Conservation (phyloP, 2,888 invertebrate species). For the Steinernema scapterisci region DNA sequence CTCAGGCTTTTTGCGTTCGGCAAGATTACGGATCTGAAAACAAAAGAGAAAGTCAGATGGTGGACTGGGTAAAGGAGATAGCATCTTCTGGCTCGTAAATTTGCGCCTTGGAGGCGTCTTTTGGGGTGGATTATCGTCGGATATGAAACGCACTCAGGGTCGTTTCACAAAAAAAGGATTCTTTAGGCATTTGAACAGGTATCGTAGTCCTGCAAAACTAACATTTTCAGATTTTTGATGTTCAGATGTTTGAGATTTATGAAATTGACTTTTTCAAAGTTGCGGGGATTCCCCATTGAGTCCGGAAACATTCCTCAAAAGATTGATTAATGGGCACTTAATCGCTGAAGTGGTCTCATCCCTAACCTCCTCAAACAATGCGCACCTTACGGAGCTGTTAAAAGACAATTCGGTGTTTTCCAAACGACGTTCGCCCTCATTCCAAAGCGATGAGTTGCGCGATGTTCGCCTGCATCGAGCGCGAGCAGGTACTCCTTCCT, state of each 20-base stretch:
- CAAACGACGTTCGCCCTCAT: slow-evolving; percentile 16
- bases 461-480: not conserved
- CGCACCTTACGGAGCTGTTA: not conserved
- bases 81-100: not conserved
- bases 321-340: too few species aligned
- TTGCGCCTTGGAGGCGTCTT: not conserved
- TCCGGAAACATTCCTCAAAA: too few species aligned
- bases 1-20: slow-evolving; percentile 13
- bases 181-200: too few species aligned
- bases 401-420: slow-evolving; percentile 9
- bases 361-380: not conserved
- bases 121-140: not conserved
- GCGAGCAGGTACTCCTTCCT: slow-evolving; percentile 12
- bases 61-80: slow-evolving; percentile 3
- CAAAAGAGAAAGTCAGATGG: slow-evolving; percentile 18
- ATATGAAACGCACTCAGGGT: too few species aligned
- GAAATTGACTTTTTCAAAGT: not conserved
- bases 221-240: too few species aligned
- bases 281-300: too few species aligned
- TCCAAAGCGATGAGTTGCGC: slow-evolving; percentile 13
- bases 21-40: slow-evolving; percentile 23
- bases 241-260: too few species aligned
- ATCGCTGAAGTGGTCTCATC: too few species aligned
- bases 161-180: too few species aligned
- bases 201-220: too few species aligned